These are phyloP conservation scores for Myioborus melanocephalus DNA, from an alignment of 2,797 vertebrate species.

Conservation along the genomic window DNA sequence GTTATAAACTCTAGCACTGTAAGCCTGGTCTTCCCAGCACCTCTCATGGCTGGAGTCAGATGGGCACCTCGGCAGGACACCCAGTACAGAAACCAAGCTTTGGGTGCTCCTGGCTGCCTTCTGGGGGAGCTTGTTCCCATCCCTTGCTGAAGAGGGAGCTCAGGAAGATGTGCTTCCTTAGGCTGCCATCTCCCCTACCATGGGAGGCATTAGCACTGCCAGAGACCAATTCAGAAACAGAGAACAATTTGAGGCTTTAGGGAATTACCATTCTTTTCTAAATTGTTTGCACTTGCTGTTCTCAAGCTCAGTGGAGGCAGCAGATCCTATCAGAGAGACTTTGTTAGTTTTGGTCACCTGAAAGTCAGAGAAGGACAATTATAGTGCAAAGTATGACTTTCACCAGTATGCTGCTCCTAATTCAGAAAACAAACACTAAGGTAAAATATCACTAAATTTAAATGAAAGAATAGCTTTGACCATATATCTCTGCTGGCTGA, in stretches of 20 bases:
- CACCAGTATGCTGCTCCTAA: not conserved
- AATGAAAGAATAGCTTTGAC: not conserved
- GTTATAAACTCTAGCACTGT: not conserved
- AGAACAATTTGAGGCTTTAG: not conserved
- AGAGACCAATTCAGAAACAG: not conserved
- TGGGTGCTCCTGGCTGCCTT: not conserved
- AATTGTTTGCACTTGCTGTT: not conserved
- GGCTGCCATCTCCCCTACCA: accelerated
- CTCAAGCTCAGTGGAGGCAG: not conserved
- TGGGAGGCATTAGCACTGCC: not conserved
- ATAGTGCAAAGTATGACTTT: not conserved
- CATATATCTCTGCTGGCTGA: not conserved
- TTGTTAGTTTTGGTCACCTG: not conserved
- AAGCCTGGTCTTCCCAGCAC: not conserved
- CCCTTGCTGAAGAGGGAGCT: not conserved
- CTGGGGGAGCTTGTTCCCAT: not conserved
- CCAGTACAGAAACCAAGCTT: not conserved
- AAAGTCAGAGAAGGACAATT: not conserved
- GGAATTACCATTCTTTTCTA: not conserved
- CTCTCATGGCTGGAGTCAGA: not conserved
- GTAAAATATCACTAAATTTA: not conserved
- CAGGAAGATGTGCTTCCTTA: not conserved
- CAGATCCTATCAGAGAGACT: not conserved
- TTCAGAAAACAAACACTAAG: not conserved
- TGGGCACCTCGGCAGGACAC: not conserved